Evolutionary conservation across 2,888 invertebrate genomes (phyloP).

Genomic region (Leptopilina myrica): DNA sequence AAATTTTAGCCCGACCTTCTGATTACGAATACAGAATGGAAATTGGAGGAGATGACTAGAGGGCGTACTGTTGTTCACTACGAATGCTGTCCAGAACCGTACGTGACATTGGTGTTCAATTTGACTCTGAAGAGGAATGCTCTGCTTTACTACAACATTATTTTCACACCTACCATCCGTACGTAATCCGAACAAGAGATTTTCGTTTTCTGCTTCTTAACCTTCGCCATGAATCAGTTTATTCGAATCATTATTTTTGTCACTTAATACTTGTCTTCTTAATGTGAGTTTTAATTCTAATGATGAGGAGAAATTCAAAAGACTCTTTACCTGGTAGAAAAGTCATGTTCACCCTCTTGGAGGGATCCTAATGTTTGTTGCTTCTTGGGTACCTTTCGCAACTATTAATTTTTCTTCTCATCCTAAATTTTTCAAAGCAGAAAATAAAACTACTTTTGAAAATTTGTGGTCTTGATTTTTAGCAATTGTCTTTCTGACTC

Average conservation of each 20-base stretch:
- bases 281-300: too few species aligned
- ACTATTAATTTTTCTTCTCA: too few species aligned
- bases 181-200: conserved; percentile 51
- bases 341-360: too few species aligned
- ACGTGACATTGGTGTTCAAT: conserved; percentile 78
- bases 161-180: conserved; percentile 82
- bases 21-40: conserved; percentile 77
- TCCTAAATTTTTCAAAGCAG: too few species aligned
- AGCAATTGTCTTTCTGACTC: conserved; percentile 81
- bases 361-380: too few species aligned
- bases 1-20: conserved; percentile 49
- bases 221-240: too few species aligned
- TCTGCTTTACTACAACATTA: conserved; percentile 80
- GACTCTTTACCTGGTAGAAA: too few species aligned
- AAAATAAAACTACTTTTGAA: not conserved
- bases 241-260: too few species aligned
- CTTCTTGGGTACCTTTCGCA: not conserved
- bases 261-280: too few species aligned
- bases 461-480: conserved; percentile 50
- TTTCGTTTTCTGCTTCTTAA: too few species aligned
- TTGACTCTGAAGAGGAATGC: conserved; percentile 79
- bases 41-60: conserved; percentile 75
- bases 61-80: conserved; percentile 76
- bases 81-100: conserved; percentile 79
- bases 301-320: too few species aligned